A percentile compares a stretch with the other conserved stretches of the same genome.
These are phyloP conservation scores for Paraescarpia echinospica DNA, from an alignment of 1,140 invertebrate genomes.

Conservation along the genomic window DNA sequence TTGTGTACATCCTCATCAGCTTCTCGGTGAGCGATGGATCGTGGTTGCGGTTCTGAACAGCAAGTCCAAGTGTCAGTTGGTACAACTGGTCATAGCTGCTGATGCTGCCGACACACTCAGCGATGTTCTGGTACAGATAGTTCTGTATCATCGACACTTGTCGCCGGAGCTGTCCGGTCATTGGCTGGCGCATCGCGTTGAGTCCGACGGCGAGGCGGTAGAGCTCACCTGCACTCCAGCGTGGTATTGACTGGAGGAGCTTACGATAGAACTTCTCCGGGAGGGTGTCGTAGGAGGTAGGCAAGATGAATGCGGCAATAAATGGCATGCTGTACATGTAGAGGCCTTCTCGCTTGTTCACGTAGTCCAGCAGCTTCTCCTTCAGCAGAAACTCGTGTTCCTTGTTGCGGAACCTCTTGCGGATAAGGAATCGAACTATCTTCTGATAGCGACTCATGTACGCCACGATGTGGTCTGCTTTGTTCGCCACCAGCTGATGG, in stretches of 20 bases:
- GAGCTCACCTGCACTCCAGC: neutral
- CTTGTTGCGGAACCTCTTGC: neutral
- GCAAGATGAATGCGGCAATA: neutral
- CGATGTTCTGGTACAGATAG: neutral
- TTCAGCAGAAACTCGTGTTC: neutral
- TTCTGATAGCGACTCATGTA: neutral
- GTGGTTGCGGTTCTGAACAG: conserved; percentile 15
- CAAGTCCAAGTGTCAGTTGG: conserved; percentile 8
- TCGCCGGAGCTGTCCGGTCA: neutral
- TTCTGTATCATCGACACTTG: neutral
- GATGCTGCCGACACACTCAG: neutral
- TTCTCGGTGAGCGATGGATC: conserved; percentile 9
- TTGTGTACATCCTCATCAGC: neutral
- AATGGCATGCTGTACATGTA: neutral
- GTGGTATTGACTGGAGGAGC: neutral
- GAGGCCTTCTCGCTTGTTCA: neutral
- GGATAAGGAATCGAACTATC: neutral
- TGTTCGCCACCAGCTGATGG: neutral
- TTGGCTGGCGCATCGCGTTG: neutral
- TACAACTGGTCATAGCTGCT: neutral
- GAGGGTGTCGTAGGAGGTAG: neutral
- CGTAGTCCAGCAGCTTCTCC: neutral
- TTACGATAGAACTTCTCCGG: neutral
- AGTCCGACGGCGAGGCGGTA: neutral
- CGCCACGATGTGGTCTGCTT: neutral